phyloP scores from a whole-genome alignment of 2,888 invertebrate genomes.

The Eilema depressum region DNA sequence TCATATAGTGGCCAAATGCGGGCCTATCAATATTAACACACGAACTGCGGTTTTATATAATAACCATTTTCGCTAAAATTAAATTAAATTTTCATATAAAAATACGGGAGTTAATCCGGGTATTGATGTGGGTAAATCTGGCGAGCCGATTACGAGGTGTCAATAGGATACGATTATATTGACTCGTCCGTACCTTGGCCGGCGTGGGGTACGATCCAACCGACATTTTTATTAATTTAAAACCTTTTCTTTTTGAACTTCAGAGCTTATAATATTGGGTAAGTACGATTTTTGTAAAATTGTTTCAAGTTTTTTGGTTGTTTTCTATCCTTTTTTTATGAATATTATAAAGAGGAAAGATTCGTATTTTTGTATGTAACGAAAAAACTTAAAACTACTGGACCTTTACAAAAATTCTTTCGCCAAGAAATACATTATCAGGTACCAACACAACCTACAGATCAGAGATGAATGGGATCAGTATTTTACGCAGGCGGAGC shows the following conservation, averaged over 20 bases:
- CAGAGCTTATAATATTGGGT: too few relatives aligned
- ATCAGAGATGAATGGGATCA: too few relatives aligned
- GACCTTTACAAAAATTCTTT: too few relatives aligned
- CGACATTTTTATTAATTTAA: neutral
- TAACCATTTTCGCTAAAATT: neutral
- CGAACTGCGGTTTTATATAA: neutral
- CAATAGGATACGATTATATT: conserved; percentile 5
- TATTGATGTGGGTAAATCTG: neutral
- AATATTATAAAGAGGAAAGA: too few relatives aligned
- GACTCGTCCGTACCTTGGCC: neutral
- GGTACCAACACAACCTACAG: too few relatives aligned
- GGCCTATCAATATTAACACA: neutral
- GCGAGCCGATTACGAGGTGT: neutral
- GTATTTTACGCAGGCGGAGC: too few relatives aligned
- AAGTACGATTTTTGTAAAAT: too few relatives aligned
- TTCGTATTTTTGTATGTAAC: too few relatives aligned
- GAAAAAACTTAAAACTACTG: too few relatives aligned
- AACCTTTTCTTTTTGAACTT: neutral
- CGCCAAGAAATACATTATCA: too few relatives aligned
- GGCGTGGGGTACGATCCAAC: neutral
- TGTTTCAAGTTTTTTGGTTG: too few relatives aligned
- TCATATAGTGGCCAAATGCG: neutral
- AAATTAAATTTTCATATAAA: neutral
- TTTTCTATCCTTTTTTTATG: too few relatives aligned
- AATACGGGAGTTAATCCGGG: neutral